phyloP scores from a whole-genome alignment of 2,113 vertebrate species.

The Muntiacus muntjak region DNA sequence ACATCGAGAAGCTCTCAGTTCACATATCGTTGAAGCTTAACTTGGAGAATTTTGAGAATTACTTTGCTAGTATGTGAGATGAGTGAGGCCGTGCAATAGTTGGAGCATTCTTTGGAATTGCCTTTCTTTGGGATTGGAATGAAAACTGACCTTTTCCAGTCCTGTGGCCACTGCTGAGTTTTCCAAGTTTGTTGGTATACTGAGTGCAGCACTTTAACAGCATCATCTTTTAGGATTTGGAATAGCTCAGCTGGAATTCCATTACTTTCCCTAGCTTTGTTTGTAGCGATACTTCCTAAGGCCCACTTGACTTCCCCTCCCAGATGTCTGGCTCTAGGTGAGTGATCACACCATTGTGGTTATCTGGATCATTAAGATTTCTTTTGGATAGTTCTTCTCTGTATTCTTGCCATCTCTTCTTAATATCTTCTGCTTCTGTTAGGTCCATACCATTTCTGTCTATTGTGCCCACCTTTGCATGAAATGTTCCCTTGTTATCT shows the following conservation, averaged over 20 bases:
- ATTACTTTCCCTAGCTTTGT: not conserved
- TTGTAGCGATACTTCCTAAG: not conserved
- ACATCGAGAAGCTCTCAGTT: not conserved
- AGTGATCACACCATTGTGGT: no score
- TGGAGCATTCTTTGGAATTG: not conserved
- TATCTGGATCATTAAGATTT: not conserved
- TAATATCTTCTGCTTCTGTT: not conserved
- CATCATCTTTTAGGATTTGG: not conserved
- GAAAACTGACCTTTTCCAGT: not conserved
- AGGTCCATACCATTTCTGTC: not conserved
- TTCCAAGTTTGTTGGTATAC: not conserved
- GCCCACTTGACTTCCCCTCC: not conserved
- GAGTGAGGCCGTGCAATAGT: not conserved
- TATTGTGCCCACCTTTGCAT: not conserved
- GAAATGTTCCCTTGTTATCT: not conserved
- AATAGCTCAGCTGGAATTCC: not conserved
- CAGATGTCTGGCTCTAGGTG: no score
- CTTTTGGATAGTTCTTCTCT: not conserved
- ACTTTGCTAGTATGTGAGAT: not conserved
- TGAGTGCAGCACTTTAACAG: not conserved
- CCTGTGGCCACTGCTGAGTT: no score
- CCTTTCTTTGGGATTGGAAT: not conserved
- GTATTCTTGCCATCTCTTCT: not conserved
- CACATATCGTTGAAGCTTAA: not conserved
- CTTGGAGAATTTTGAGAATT: not conserved